Percentiles rank a stretch among this genome's conserved stretches.
These are phyloP conservation scores for Neosilurus hyrtlii DNA, from an alignment of 2,797 vertebrate species.

Conservation along the genomic window DNA sequence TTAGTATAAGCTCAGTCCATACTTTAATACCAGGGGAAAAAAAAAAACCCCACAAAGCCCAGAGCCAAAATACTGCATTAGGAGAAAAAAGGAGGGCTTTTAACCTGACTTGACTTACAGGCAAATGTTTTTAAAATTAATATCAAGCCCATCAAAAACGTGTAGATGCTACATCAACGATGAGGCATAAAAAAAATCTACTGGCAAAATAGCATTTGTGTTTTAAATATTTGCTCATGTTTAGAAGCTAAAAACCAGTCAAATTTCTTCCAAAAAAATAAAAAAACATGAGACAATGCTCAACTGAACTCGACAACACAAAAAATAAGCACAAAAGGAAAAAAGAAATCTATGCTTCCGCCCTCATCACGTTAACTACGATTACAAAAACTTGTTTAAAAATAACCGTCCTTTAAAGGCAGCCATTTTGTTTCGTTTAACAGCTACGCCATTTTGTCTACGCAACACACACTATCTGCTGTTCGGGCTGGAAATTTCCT, in stretches of 20 bases:
- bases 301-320: too few relatives aligned
- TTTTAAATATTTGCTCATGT: neutral
- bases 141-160: neutral
- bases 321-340: too few relatives aligned
- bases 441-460: slow-evolving; percentile 37
- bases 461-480: neutral
- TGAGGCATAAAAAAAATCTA: neutral
- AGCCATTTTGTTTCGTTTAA: slow-evolving; percentile 26
- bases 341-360: too few relatives aligned
- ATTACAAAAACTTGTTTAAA: too few relatives aligned
- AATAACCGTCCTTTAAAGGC: neutral
- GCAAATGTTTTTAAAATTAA: too few relatives aligned
- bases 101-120: too few relatives aligned
- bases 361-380: too few relatives aligned
- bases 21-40: neutral
- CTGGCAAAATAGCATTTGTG: neutral
- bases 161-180: too few relatives aligned
- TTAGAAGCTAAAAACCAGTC: too few relatives aligned
- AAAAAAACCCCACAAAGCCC: neutral
- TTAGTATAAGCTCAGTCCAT: slow-evolving; percentile 55
- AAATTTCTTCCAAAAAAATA: too few relatives aligned
- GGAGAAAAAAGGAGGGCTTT: neutral
- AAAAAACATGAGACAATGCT: too few relatives aligned
- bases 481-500: neutral
- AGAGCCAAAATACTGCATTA: neutral